phyloP scores from a whole-genome alignment of 2,888 invertebrate genomes.

The Eupithecia vulgata region DNA sequence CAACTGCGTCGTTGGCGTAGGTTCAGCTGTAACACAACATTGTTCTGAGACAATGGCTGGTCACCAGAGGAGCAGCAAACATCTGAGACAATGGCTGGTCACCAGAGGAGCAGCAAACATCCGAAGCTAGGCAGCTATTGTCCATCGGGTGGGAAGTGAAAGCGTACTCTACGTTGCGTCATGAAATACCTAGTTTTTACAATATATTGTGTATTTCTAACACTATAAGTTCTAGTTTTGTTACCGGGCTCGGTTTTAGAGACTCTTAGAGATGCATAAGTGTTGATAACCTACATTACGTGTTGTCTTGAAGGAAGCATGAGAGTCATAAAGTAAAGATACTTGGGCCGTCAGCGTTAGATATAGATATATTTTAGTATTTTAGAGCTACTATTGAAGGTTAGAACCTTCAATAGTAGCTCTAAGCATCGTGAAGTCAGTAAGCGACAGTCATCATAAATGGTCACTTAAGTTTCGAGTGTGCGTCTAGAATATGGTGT shows the following conservation, averaged over 20 bases:
- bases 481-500: neutral
- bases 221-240: neutral
- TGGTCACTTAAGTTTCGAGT: neutral
- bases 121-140: conserved; percentile 25
- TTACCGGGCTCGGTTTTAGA: neutral
- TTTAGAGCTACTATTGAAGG: neutral
- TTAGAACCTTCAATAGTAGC: no score
- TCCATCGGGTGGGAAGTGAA: conserved; percentile 46
- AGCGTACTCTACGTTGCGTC: conserved; percentile 44
- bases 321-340: neutral
- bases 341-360: neutral
- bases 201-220: conserved; percentile 25
- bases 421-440: neutral
- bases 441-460: neutral
- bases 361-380: neutral
- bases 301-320: neutral
- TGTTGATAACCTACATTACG: neutral
- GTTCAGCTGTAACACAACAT: no score
- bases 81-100: conserved; percentile 28
- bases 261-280: neutral
- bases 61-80: conserved; percentile 29
- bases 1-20: no score
- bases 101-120: conserved; percentile 31
- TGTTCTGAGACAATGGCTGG: neutral
- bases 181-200: conserved; percentile 45